Evolutionary conservation across 2,113 vertebrate species (phyloP).

Genomic region (Spea bombifrons): DNA sequence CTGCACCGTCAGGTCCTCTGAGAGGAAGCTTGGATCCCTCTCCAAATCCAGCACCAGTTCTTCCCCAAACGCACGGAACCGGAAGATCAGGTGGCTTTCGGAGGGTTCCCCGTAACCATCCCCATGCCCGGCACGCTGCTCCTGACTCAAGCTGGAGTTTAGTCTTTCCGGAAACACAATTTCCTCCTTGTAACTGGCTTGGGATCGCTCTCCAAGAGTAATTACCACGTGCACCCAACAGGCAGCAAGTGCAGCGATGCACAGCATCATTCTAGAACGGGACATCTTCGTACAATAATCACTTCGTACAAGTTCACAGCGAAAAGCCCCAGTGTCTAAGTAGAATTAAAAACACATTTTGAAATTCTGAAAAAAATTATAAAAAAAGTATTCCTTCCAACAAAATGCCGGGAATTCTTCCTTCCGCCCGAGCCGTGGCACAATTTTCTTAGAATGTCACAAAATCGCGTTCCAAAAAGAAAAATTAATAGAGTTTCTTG

Average conservation of each 20-base stretch:
- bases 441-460: not conserved
- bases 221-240: constrained; percentile 47
- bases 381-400: not conserved
- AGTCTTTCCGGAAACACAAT: constrained; percentile 62
- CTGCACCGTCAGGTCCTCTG: constrained; percentile 60
- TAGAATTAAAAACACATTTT: not conserved
- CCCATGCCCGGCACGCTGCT: not conserved
- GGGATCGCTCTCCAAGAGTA: constrained; percentile 31
- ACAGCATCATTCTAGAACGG: not conserved
- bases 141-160: constrained; percentile 39
- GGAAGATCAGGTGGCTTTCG: constrained; percentile 48
- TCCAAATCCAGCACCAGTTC: constrained; percentile 57
- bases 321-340: not conserved
- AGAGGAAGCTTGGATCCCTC: constrained; percentile 57
- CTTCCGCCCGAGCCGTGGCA: too few relatives aligned
- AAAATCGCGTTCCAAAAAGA: not conserved
- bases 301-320: not conserved
- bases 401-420: too few relatives aligned
- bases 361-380: not conserved
- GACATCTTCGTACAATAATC: not conserved
- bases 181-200: constrained; percentile 56
- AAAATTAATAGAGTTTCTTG: not conserved
- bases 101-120: constrained; percentile 31
- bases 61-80: constrained; percentile 56
- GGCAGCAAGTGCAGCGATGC: constrained; percentile 32